Conservation (phyloP, 2,113 vertebrate genomes). For the Malurus alboscapulatus region DNA sequence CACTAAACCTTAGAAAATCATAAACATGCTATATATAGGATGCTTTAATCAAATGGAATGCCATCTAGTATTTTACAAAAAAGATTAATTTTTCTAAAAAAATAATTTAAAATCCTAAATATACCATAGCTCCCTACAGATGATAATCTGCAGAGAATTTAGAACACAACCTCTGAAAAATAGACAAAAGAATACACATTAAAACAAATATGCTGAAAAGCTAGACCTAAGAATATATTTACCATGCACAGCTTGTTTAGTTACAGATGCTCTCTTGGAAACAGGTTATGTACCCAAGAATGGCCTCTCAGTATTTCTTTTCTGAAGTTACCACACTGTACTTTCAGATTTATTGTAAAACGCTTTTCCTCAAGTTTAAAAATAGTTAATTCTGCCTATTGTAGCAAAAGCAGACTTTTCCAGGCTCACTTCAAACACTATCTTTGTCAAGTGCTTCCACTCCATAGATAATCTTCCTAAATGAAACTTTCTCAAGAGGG, state of each 20-base stretch:
- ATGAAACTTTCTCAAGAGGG: not conserved
- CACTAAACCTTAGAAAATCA: not conserved
- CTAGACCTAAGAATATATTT: not conserved
- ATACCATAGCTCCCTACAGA: not conserved
- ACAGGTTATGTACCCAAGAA: not conserved
- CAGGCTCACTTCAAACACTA: not conserved
- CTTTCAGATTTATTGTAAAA: not conserved
- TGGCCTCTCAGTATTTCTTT: not conserved
- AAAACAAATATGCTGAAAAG: not conserved
- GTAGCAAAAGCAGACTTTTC: not conserved
- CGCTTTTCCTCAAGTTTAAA: not conserved
- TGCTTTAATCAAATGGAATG: not conserved
- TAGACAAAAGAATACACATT: not conserved
- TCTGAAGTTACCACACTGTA: not conserved
- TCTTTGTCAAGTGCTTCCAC: not conserved
- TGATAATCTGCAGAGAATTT: not conserved
- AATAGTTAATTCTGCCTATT: not conserved
- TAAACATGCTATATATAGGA: not conserved
- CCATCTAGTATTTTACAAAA: not conserved
- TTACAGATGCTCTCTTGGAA: not conserved
- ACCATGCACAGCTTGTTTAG: not conserved
- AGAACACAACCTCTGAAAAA: not conserved
- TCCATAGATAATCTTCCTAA: not conserved
- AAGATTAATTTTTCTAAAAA: not conserved
- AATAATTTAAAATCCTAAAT: not conserved